Conservation (phyloP, 2,113 vertebrate species). For the Phrynocephalus versicolor region DNA sequence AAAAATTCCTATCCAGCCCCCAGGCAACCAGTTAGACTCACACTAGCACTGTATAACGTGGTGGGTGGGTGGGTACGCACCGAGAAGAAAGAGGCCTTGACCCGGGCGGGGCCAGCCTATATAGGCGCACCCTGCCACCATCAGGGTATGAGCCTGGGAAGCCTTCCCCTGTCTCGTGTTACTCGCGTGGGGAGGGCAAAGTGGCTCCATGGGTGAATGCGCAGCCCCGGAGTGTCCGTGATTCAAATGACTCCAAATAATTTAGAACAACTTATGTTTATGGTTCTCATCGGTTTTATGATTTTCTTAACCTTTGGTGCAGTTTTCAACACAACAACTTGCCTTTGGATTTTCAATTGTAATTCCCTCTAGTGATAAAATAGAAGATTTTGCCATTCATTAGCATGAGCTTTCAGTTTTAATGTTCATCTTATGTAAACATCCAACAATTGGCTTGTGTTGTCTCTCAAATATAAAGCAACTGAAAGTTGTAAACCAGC, state of each 20-base stretch:
- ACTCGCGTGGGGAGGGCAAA: no score
- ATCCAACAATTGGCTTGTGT: neutral
- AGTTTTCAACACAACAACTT: neutral
- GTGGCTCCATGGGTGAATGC: no score
- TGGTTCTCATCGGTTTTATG: slow-evolving; percentile 5
- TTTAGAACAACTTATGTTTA: neutral
- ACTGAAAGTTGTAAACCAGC: neutral
- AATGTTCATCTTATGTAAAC: neutral
- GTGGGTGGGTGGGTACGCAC: no score
- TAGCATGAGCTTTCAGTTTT: slow-evolving; percentile 1
- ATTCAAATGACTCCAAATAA: slow-evolving; percentile 26
- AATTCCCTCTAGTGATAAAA: neutral
- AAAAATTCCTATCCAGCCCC: no score
- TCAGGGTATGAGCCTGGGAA: no score
- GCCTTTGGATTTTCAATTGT: neutral
- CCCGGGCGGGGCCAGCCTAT: no score
- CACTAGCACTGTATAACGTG: no score
- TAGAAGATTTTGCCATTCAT: neutral
- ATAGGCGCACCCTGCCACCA: no score
- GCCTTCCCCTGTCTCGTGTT: no score
- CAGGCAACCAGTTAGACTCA: no score
- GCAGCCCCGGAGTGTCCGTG: no score
- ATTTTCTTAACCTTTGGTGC: neutral
- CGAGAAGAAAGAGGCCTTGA: no score
- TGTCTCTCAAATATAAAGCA: neutral